Conservation (phyloP, 92 coral and sea anemone species). For the Epizoanthus fatuus region DNA sequence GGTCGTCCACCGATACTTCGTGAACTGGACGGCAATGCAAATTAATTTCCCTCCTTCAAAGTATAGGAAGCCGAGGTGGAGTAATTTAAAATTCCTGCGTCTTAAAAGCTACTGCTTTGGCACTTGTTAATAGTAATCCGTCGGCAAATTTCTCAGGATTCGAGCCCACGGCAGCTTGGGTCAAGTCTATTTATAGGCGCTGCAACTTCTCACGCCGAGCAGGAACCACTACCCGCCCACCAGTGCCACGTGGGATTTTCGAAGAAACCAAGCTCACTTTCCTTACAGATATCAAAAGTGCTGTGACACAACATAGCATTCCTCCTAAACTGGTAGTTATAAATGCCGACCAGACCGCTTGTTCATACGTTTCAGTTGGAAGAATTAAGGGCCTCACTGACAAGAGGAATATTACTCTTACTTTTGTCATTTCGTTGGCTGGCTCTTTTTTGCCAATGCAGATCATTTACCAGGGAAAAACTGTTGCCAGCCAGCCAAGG, state of each 20-base stretch:
- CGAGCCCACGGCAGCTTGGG: neutral
- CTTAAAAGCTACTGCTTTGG: conserved; percentile 56
- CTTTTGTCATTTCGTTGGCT: conserved; percentile 56
- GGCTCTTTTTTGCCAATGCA: conserved; percentile 70
- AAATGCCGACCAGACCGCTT: conserved; percentile 71
- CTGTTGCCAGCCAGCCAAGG: conserved; percentile 64
- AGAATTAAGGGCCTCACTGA: conserved; percentile 63
- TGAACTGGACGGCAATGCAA: conserved; percentile 69
- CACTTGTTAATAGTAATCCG: conserved; percentile 49
- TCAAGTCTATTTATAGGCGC: conserved; percentile 64
- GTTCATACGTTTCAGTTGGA: conserved; percentile 68
- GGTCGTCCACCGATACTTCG: conserved; percentile 62
- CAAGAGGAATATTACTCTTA: conserved; percentile 51
- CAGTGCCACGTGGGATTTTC: conserved; percentile 68
- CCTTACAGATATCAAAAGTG: conserved; percentile 60
- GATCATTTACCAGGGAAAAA: conserved; percentile 69
- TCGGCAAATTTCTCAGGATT: conserved; percentile 39
- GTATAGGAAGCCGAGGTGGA: conserved; percentile 69
- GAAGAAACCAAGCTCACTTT: conserved; percentile 67
- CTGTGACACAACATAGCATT: conserved; percentile 51
- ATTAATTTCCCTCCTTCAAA: conserved; percentile 56
- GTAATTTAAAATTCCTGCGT: conserved; percentile 59
- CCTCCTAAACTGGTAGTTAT: conserved; percentile 60
- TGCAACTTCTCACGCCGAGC: conserved; percentile 67
- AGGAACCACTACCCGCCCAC: conserved; percentile 72